These are phyloP conservation scores for Caenorhabditis sp. DNA, from an alignment of 2,888 invertebrate genomes.

Conservation along the genomic window DNA sequence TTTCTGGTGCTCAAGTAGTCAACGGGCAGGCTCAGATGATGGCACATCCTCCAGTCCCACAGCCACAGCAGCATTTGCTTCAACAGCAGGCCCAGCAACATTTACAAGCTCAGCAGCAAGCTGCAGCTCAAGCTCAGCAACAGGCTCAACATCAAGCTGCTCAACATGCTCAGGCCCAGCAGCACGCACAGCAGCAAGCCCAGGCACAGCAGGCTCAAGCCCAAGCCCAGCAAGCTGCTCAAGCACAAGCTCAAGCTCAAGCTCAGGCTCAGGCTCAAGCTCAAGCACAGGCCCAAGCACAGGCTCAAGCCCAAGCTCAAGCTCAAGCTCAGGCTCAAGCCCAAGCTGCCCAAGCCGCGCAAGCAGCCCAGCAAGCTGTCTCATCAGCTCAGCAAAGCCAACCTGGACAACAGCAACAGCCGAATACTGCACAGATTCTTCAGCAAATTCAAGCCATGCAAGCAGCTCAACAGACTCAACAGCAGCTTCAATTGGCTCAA, in stretches of 20 bases:
- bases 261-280: constrained; percentile 26
- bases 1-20: constrained; percentile 31
- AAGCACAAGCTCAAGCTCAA: constrained; percentile 36
- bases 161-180: constrained; percentile 18
- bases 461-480: constrained; percentile 33
- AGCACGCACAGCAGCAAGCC: constrained; percentile 17
- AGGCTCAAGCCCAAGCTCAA: constrained; percentile 3
- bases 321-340: constrained; percentile 24
- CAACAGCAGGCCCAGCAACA: constrained; percentile 28
- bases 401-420: constrained; percentile 15
- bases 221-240: constrained; percentile 37
- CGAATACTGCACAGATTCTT: neutral
- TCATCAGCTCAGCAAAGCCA: constrained; percentile 14
- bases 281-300: constrained; percentile 28
- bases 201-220: constrained; percentile 18
- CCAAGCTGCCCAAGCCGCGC: constrained; percentile 20
- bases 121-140: constrained; percentile 32
- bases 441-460: constrained; percentile 31
- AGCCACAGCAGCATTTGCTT: constrained; percentile 20
- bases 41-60: constrained; percentile 42
- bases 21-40: constrained; percentile 35
- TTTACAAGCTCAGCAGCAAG: neutral
- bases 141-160: constrained; percentile 25
- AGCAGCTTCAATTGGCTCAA: constrained; percentile 31
- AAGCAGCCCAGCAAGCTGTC: neutral